These are phyloP conservation scores for Trichosurus vulpecula DNA, from an alignment of 2,797 vertebrate genomes.

Conservation along the genomic window DNA sequence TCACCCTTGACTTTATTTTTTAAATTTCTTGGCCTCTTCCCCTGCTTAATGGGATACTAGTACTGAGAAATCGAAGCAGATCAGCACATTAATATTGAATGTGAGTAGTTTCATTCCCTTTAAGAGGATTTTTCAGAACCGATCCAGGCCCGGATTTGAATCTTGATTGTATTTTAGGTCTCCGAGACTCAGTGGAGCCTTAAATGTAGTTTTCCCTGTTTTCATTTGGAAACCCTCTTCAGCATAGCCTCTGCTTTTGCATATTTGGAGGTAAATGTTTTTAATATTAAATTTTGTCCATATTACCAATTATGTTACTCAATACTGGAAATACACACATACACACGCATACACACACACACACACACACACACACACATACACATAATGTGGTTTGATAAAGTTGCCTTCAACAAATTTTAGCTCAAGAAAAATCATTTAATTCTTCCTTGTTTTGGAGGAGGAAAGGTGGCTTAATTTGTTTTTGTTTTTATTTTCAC, in stretches of 20 bases:
- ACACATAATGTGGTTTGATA: not conserved
- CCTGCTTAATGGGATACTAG: not conserved
- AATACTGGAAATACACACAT: not conserved
- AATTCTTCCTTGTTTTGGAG: not conserved
- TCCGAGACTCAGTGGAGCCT: conserved; percentile 14
- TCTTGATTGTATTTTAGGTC: not conserved
- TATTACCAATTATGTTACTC: not conserved
- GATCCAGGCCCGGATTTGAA: not conserved
- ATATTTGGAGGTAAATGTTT: not conserved
- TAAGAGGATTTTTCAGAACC: not conserved
- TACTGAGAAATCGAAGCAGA: not conserved
- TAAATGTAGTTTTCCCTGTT: not conserved
- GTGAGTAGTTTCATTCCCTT: conserved; percentile 8
- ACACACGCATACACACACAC: not conserved
- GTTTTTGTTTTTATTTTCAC: not conserved
- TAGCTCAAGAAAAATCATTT: not conserved
- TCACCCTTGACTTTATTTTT: not conserved
- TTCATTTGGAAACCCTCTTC: conserved; percentile 1
- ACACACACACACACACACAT: not conserved
- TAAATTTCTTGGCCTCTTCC: not conserved
- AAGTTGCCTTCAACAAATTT: not conserved
- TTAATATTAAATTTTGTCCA: not conserved
- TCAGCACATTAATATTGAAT: not conserved
- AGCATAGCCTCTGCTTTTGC: not conserved
- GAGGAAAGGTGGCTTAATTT: not conserved